Conservation (phyloP, 2,797 vertebrate species). For the Rhadinocentrus ornatus region DNA sequence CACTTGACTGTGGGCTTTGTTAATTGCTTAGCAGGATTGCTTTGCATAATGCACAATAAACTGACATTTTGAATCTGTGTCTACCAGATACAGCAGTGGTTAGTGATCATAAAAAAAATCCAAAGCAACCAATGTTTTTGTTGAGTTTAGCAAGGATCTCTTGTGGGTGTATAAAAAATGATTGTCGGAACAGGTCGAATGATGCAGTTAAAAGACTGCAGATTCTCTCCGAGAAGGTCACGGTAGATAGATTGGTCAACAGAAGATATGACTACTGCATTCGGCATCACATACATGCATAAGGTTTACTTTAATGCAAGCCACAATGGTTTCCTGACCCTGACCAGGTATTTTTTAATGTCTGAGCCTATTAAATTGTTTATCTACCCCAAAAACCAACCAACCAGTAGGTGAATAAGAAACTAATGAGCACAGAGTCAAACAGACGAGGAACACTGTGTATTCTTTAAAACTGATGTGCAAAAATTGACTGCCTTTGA, state of each 20-base stretch:
- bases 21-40: constrained; percentile 35
- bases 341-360: not conserved
- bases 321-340: not conserved
- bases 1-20: constrained; percentile 55
- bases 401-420: not conserved
- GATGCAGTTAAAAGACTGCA: not conserved
- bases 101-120: constrained; percentile 17
- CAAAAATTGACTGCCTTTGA: not conserved
- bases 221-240: not conserved
- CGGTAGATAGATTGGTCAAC: not conserved
- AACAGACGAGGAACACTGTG: not conserved
- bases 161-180: constrained; percentile 7
- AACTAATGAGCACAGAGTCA: not conserved
- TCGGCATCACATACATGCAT: not conserved
- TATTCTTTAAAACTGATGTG: not conserved
- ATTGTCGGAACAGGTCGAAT: constrained; percentile 4
- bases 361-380: not conserved
- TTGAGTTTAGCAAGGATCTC: constrained; percentile 35
- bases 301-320: not conserved
- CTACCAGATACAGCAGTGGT: constrained; percentile 2
- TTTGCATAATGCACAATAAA: constrained; percentile 53
- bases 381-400: not conserved
- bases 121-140: constrained; percentile 25
- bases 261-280: not conserved
- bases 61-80: constrained; percentile 52